These are phyloP conservation scores for Lithodes maja DNA, from an alignment of 2,888 invertebrate species.

Conservation along the genomic window DNA sequence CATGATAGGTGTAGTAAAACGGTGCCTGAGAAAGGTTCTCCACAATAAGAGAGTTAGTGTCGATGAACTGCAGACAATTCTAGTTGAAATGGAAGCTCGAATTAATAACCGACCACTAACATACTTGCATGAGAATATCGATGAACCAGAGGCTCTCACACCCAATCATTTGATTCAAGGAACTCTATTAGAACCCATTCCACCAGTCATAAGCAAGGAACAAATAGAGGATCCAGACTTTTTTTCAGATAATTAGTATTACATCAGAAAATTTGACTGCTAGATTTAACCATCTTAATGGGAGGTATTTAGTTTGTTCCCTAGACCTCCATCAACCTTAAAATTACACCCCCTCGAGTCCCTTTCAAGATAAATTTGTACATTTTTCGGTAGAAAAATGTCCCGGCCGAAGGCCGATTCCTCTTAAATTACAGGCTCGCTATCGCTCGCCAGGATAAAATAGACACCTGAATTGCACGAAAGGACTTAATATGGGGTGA, in stretches of 20 bases:
- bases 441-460: too few species aligned
- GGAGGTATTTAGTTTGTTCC: too few species aligned
- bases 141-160: not conserved
- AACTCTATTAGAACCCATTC: not conserved
- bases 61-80: not conserved
- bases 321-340: too few species aligned
- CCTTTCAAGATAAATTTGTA: too few species aligned
- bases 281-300: not conserved
- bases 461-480: too few species aligned
- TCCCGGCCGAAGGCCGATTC: too few species aligned
- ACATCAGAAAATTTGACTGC: not conserved
- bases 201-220: constrained; percentile 2
- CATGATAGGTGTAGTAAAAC: not conserved
- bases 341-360: too few species aligned
- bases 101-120: not conserved
- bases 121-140: not conserved
- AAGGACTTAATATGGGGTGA: too few species aligned
- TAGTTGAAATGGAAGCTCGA: not conserved
- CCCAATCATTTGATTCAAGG: not conserved
- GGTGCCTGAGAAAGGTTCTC: not conserved
- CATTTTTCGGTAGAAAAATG: too few species aligned
- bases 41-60: not conserved
- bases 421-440: too few species aligned
- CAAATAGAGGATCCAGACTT: not conserved
- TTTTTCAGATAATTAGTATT: not conserved